phyloP scores from a whole-genome alignment of 2,113 vertebrate species.

The Chionodraco myersi region DNA sequence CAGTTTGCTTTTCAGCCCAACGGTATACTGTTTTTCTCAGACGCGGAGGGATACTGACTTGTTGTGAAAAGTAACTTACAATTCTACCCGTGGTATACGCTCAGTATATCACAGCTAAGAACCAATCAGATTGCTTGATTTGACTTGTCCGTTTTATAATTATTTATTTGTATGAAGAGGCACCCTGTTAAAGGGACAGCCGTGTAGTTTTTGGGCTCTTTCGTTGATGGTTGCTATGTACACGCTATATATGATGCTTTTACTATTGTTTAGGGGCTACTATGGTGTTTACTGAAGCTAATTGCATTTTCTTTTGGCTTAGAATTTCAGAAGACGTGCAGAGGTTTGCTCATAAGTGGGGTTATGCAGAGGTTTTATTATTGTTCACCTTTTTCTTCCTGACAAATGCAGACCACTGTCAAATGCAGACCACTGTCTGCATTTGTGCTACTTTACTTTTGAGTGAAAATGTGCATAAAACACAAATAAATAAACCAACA shows the following conservation, averaged over 20 bases:
- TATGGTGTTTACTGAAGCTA: background rate
- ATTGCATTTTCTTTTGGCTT: background rate
- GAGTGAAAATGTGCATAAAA: background rate
- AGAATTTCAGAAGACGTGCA: background rate
- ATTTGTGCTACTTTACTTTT: background rate
- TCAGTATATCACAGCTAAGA: too few species aligned
- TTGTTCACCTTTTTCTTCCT: background rate
- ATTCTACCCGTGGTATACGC: too few species aligned
- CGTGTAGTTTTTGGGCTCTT: slow-evolving; percentile 4
- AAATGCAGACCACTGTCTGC: background rate
- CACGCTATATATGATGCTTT: background rate
- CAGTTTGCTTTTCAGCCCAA: too few species aligned
- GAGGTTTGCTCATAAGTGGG: background rate
- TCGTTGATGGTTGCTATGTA: background rate
- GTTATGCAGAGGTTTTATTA: background rate
- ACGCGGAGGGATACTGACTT: too few species aligned
- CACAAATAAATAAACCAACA: slow-evolving; percentile 9
- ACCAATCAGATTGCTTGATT: too few species aligned
- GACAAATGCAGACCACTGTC: background rate
- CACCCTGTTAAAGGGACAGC: background rate
- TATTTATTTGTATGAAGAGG: background rate
- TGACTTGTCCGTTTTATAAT: too few species aligned
- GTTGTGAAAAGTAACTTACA: too few species aligned
- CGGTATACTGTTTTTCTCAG: too few species aligned
- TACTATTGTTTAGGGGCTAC: background rate